A percentile compares a stretch with the other conserved stretches of the same genome.
Evolutionary conservation across 2,797 vertebrate species (phyloP).

Genomic region (Macrochelys suwanniensis): DNA sequence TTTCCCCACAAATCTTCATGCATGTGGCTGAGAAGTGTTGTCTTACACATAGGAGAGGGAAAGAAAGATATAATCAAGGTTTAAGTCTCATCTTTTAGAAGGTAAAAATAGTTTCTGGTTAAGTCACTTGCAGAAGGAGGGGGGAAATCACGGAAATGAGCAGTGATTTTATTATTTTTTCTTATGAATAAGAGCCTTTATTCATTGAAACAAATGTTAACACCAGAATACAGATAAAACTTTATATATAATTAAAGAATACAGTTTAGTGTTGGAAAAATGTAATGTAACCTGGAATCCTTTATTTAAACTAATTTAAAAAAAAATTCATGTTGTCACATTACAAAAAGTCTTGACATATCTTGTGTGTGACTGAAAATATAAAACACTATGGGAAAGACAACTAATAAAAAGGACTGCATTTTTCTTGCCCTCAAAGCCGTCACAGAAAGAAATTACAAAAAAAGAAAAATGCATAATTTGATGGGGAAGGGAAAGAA

Average conservation of each 20-base stretch:
- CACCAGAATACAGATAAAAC: constrained; percentile 69
- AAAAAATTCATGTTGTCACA: constrained; percentile 57
- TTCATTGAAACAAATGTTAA: constrained; percentile 70
- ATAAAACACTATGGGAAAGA: constrained; percentile 53
- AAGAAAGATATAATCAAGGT: neutral
- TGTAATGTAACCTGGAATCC: constrained; percentile 59
- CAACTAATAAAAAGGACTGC: constrained; percentile 60
- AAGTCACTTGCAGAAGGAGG: neutral
- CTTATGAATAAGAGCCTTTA: constrained; percentile 39
- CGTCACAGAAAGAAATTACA: constrained; percentile 45
- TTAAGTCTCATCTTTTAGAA: constrained; percentile 20
- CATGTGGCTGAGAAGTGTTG: neutral
- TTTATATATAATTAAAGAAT: constrained; percentile 72
- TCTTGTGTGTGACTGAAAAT: constrained; percentile 66
- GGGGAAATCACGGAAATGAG: neutral
- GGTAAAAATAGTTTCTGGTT: neutral
- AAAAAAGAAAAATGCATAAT: constrained; percentile 38
- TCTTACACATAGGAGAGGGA: neutral
- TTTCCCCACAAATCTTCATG: constrained; percentile 30
- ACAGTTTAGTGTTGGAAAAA: constrained; percentile 71
- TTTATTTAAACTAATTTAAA: constrained; percentile 58
- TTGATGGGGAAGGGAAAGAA: constrained; percentile 50
- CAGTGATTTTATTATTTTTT: constrained; percentile 20
- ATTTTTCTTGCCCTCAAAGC: constrained; percentile 62
- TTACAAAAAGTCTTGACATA: constrained; percentile 60